Base-by-base conservation (phyloP, 2,888 invertebrate species). In the Thyatira batis region DNA sequence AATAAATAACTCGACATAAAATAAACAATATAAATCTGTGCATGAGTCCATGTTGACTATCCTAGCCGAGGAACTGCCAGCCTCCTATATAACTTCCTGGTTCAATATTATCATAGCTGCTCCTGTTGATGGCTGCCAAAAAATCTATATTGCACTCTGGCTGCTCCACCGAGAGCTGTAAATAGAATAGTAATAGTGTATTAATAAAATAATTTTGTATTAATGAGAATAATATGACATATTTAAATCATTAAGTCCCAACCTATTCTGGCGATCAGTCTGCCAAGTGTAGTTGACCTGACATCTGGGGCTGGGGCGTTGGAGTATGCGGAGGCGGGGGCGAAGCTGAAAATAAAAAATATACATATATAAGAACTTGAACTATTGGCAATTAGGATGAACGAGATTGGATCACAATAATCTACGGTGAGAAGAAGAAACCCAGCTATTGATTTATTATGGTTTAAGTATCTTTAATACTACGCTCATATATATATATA, bases 241-340 rank as follows among this genome's bases (percentile, higher is more conserved):
- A 4, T 8, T 25, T 11, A 43, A 23, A 13, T 11, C 27, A 27
- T 4, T 52, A 50, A 23, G 20, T n/a, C 25, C 57, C 49, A 72
- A 84, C 87, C 82, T 81, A 63, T 73, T 69, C 53, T 60, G 63
- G 65, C 69, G 75, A 87, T 92, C 92, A 92, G 82, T 91, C 92
- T 60, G 86, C 71, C 56, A 91, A 85, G 63, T 90, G 91, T 87
- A 90, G 81, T 74, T 82, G 85, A 54, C 83, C 79, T 58, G 89
- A 78, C 89, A 89, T 84, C 75, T 85, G 88, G 61, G 90, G 91
- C 72, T 89, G 92, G 55, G 92, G 92, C 70, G 92, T 92, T 54
- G 92, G 92, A 49, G 92, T 92, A 71, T 90, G 92, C 65, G 92
- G 88, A 57, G 92, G 92, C 66, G 92, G 92, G 55, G 92, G 92